Base-by-base conservation (phyloP, 2,888 invertebrate genomes). In the Protonemura montana region DNA sequence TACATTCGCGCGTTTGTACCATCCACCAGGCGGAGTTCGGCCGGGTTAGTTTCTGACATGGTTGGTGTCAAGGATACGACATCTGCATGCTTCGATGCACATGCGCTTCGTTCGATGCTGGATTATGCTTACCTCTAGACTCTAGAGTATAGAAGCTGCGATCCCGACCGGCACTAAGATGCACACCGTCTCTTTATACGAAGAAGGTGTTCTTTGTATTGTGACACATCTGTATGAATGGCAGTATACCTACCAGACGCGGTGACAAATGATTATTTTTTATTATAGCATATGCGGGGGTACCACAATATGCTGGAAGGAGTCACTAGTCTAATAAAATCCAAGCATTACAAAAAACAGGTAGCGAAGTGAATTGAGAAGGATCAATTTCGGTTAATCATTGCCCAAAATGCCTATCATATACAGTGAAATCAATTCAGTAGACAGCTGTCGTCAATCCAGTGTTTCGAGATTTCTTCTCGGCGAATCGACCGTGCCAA, bases 181-280 rank as follows among this genome's bases (percentile, higher is more conserved):
- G 6, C 5, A 35, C 35, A 35, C 59, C 21, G 59, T 59, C 59
- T 3, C 59, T 35, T 35, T 59, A 59, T 59, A 2, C 7, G 59
- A 59, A 59, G 28, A 78, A 78, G 78, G 78, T 78, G 78, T 78
- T 21, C 76, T 7, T 21, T 76, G 76, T 25, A 76, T 76, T 76
- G 76, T 76, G 76, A 2, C 26, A 76, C 26, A 25, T 26, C 78
- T 27, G 25, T 78, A 27, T 78, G 78, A 78, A 6, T 26, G 78
- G 21, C 59, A 59, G 59, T 59, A 13, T 0, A 26, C 10, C 27
- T 76, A 25, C 27, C 26, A 78, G 27, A 78, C 78, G 10, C 28
- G 28, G 78, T 78, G 78, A 78, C 78, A 78, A 78, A 78, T 78
- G 78, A 28, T 78, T 78, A 5, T 78, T 78, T 78, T 78, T 78